Conservation (phyloP, 1,140 invertebrate species). For the Gyrodactylus bullatarudis region DNA sequence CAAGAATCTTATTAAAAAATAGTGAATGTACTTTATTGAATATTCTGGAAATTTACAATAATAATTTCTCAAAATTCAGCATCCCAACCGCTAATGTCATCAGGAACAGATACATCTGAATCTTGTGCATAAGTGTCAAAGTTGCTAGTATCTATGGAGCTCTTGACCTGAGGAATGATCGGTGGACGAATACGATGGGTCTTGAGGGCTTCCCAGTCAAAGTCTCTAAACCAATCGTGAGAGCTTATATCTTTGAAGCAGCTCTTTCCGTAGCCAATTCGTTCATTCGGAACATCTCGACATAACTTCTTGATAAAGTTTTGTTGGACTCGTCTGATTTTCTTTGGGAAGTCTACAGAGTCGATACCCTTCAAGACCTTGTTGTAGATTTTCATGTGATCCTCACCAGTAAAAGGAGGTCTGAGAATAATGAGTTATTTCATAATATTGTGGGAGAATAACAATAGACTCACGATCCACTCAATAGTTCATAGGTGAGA, state of each 20-base stretch:
- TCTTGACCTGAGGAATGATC: conserved; percentile 34
- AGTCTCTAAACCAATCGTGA: conserved; percentile 88
- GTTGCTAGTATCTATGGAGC: conserved; percentile 14
- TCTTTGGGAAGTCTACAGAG: conserved; percentile 54
- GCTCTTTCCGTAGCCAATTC: conserved; percentile 72
- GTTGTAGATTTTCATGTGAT: conserved; percentile 98
- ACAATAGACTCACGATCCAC: conserved; percentile 23
- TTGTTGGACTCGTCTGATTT: conserved; percentile 57
- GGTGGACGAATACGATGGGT: conserved; percentile 57
- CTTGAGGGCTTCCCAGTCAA: conserved; percentile 90
- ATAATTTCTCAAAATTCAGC: conserved; percentile 14
- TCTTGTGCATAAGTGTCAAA: conserved; percentile 20
- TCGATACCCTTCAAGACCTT: conserved; percentile 94
- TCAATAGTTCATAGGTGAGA: conserved; percentile 63
- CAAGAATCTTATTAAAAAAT: too few species aligned
- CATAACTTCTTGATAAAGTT: conserved; percentile 89
- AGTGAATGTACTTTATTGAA: too few species aligned
- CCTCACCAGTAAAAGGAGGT: conserved; percentile 70
- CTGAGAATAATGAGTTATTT: conserved; percentile 13
- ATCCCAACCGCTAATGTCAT: conserved; percentile 21
- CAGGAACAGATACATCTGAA: conserved; percentile 15
- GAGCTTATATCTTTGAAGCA: conserved; percentile 92
- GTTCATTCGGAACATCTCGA: conserved; percentile 41
- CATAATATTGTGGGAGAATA: not conserved
- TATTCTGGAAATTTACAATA: too few species aligned